Evolutionary conservation across 2,113 vertebrate species (phyloP).

Genomic region (Steatornis caripensis): DNA sequence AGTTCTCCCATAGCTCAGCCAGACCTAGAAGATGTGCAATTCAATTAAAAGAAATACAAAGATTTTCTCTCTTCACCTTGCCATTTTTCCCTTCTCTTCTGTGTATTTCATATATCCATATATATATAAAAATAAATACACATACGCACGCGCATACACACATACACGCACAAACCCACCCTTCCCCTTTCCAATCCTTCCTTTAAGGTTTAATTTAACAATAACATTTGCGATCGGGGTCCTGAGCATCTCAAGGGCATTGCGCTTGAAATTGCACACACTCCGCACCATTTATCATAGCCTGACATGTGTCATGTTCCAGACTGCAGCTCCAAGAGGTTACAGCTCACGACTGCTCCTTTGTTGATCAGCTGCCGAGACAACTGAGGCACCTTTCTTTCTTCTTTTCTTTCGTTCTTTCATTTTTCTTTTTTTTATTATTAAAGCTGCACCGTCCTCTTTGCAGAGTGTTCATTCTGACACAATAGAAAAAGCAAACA

Average conservation of each 20-base stretch:
- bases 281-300: slow-evolving; percentile 99
- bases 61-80: slow-evolving; percentile 36
- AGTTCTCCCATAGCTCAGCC: neutral
- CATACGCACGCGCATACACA: neutral
- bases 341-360: slow-evolving; percentile 98
- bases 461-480: slow-evolving; percentile 22
- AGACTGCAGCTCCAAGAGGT: slow-evolving; percentile 95
- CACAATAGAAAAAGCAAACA: neutral
- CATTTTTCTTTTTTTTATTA: slow-evolving; percentile 38
- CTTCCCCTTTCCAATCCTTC: slow-evolving; percentile 77
- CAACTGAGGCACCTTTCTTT: slow-evolving; percentile 81
- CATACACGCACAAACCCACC: neutral
- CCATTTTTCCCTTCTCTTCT: slow-evolving; percentile 14
- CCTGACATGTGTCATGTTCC: slow-evolving; percentile 99
- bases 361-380: slow-evolving; percentile 95
- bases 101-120: slow-evolving; percentile 4
- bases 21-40: neutral
- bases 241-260: slow-evolving; percentile 99
- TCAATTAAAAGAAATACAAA: slow-evolving; percentile 42
- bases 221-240: slow-evolving; percentile 98
- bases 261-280: slow-evolving; percentile 99
- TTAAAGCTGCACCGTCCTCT: slow-evolving; percentile 73
- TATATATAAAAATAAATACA: neutral
- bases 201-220: slow-evolving; percentile 99
- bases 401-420: slow-evolving; percentile 59